Evolutionary conservation across 2,113 vertebrate genomes (phyloP).

Genomic region (Phoxinus phoxinus): DNA sequence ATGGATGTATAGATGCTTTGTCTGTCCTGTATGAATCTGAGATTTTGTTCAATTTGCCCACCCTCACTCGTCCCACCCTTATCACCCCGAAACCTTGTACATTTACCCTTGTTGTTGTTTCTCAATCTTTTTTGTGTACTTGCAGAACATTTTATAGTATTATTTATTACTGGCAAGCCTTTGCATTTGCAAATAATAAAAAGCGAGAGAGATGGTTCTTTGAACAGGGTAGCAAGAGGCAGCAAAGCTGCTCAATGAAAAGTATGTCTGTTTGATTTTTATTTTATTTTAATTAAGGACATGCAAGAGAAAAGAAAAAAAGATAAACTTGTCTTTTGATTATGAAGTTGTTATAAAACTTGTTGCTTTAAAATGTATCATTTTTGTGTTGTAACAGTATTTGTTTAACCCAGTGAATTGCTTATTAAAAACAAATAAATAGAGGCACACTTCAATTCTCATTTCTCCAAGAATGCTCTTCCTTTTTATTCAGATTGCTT

Average conservation of each 20-base stretch:
- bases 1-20: slow-evolving; percentile 81
- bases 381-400: slow-evolving; percentile 84
- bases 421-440: slow-evolving; percentile 81
- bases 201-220: slow-evolving; percentile 63
- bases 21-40: slow-evolving; percentile 77
- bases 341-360: slow-evolving; percentile 80
- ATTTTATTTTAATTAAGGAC: slow-evolving; percentile 73
- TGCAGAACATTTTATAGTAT: slow-evolving; percentile 81
- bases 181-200: slow-evolving; percentile 77
- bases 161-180: slow-evolving; percentile 83
- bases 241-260: slow-evolving; percentile 63
- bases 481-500: background rate
- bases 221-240: slow-evolving; percentile 67
- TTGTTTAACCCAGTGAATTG: slow-evolving; percentile 82
- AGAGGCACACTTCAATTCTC: slow-evolving; percentile 70
- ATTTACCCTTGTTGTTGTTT: slow-evolving; percentile 79
- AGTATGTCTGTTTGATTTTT: slow-evolving; percentile 60
- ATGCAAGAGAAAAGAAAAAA: slow-evolving; percentile 60
- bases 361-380: slow-evolving; percentile 75
- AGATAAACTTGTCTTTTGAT: slow-evolving; percentile 72
- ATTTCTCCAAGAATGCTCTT: slow-evolving; percentile 16
- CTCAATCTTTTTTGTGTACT: slow-evolving; percentile 78
- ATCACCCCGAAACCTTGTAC: slow-evolving; percentile 67
- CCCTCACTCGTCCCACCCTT: slow-evolving; percentile 12
- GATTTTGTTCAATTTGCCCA: slow-evolving; percentile 72